Evolutionary conservation across 53 echinoderm and acorn worm genomes (phyloP), one percentile per base, ranked within the genome.

Genomic region (Stichopus horrens): DNA sequence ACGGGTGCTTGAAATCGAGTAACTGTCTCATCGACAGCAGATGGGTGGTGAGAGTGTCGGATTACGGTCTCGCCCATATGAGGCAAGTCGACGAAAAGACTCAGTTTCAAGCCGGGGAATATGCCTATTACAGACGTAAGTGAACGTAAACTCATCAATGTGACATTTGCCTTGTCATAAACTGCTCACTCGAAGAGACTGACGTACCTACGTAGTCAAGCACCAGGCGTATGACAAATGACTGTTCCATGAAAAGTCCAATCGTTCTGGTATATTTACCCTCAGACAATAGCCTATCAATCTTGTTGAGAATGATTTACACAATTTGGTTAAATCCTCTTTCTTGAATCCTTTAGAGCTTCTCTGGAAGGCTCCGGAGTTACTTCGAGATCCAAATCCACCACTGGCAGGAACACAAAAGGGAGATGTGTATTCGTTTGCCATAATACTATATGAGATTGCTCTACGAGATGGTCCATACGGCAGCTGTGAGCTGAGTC

Each of bases 21-120:
- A 99, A 99, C 91, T 96, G 93, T 88, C 93, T 98, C 37, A 95
- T 98, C 10, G 99, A 98, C 83, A 95, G 95, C 75, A 86, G 99
- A 81, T 98, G 99, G 99, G 93, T 98, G 5, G 89, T 98, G 14
- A 93, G 93, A 80, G 92, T 98, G 5, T 86, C 96, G 8, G 99
- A 98, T 86, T 98, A 94, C 88, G 99, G 99, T 20, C 89, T 98
- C 18, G 88, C 92, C 77, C 94, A 94, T 55, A 57, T 86, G 86
- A 56, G 82, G 21, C 82, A 66, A 21, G 83, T 76, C 7, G 71
- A 89, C 23, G 53, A 76, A 57, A 19, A 89, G 57, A 22, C 54
- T n/a, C 52, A 57, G 58, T 65, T 89, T 57, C 83, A 60, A 58
- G 58, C 57, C 16, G 86, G 86, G 73, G 86, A 86, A 73, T 74